A percentile compares a stretch with the other conserved stretches of the same genome.
Evolutionary conservation across 2,113 vertebrate species (phyloP).

Genomic region (Elephantulus edwardii): DNA sequence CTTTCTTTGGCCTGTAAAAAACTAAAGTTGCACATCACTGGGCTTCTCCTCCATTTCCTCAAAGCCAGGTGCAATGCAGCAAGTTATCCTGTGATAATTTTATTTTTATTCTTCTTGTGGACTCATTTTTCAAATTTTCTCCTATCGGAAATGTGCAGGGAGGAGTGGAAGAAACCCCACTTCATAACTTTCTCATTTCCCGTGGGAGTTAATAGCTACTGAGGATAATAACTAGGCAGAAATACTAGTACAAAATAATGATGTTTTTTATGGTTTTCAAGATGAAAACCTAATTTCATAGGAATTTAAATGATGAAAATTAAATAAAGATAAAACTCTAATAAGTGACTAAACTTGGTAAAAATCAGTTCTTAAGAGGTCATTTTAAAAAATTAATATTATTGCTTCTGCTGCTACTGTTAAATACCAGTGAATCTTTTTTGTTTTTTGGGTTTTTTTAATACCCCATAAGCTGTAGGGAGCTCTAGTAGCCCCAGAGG

Average conservation of each 20-base stretch:
- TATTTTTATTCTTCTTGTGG: slow-evolving; percentile 58
- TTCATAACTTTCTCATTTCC: slow-evolving; percentile 58
- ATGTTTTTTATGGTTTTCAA: slow-evolving; percentile 17
- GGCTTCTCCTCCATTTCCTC: not conserved
- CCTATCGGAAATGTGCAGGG: slow-evolving; percentile 29
- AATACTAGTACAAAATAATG: slow-evolving; percentile 31
- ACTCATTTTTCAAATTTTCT: slow-evolving; percentile 51
- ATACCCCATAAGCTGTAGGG: no score
- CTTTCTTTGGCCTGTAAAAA: not conserved
- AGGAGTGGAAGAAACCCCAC: not conserved
- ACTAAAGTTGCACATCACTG: slow-evolving; percentile 36
- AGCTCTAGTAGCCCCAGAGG: no score
- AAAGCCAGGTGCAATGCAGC: not conserved
- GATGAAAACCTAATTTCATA: slow-evolving; percentile 51
- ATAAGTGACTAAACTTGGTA: not conserved
- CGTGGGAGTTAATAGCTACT: slow-evolving; percentile 52
- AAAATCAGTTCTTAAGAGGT: not conserved
- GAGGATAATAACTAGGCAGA: slow-evolving; percentile 54
- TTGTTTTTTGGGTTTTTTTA: no score
- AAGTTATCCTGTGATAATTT: slow-evolving; percentile 46
- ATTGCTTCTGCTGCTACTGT: not conserved
- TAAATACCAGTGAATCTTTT: not conserved
- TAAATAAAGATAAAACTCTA: slow-evolving; percentile 42
- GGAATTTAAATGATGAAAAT: slow-evolving; percentile 36
- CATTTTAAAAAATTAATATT: not conserved